Conservation (phyloP, 2,113 vertebrate species). For the Siphamia tubifer region DNA sequence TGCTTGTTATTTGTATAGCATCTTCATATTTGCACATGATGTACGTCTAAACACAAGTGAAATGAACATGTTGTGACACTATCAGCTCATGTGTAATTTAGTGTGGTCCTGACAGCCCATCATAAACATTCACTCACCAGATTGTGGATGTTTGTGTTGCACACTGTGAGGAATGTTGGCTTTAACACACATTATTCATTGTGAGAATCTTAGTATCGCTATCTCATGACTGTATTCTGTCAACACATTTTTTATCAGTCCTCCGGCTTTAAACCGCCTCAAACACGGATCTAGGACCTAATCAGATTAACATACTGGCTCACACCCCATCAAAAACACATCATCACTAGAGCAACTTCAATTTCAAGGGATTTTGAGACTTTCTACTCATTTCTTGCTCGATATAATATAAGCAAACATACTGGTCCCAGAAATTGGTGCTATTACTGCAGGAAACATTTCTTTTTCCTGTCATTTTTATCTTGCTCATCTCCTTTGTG, state of each 20-base stretch:
- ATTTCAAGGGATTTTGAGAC: slow-evolving; percentile 15
- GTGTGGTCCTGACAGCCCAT: background rate
- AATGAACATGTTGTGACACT: background rate
- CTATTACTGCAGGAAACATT: slow-evolving; percentile 48
- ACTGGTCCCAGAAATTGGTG: slow-evolving; percentile 36
- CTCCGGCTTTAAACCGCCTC: background rate
- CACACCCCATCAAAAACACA: background rate
- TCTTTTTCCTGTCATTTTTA: slow-evolving; percentile 38
- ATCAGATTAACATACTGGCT: slow-evolving; percentile 24
- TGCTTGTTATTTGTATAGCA: too few relatives aligned
- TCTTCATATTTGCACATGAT: background rate
- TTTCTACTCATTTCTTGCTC: slow-evolving; percentile 29
- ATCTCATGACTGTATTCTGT: slow-evolving; percentile 6
- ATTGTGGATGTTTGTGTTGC: background rate
- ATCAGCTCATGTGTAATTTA: slow-evolving; percentile 6
- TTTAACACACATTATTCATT: background rate
- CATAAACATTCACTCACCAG: background rate
- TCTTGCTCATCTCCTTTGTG: slow-evolving; percentile 26
- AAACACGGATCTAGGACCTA: slow-evolving; percentile 5
- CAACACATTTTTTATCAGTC: slow-evolving; percentile 20
- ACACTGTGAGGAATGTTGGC: slow-evolving; percentile 8
- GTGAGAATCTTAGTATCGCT: slow-evolving; percentile 1
- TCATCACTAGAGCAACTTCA: background rate
- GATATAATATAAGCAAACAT: slow-evolving; percentile 18
- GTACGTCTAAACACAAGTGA: background rate